phyloP scores from a whole-genome alignment of 92 coral and sea anemone genomes.

The Epizoanthus scotinus region DNA sequence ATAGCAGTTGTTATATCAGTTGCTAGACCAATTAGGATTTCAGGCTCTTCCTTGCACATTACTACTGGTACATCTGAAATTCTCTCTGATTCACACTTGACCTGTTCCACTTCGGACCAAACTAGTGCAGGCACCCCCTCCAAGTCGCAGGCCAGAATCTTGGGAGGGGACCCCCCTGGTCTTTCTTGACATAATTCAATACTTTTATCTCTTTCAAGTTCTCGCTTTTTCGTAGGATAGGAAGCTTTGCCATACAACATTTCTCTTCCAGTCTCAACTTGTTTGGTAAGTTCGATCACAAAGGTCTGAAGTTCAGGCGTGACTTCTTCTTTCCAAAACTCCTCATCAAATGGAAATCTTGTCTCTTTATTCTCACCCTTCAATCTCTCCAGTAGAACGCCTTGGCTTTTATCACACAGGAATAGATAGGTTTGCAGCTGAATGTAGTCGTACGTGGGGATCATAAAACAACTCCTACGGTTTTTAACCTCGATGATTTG shows the following conservation, averaged over 20 bases:
- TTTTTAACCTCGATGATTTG: conserved; percentile 93
- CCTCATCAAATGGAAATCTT: conserved; percentile 68
- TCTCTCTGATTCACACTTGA: background rate
- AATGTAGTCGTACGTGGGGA: conserved; percentile 82
- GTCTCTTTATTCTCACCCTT: conserved; percentile 77
- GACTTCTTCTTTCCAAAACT: conserved; percentile 72
- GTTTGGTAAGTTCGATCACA: conserved; percentile 60
- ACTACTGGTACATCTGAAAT: background rate
- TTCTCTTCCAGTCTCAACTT: conserved; percentile 61
- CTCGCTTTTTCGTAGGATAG: conserved; percentile 53
- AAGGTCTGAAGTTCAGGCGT: conserved; percentile 79
- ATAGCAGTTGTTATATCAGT: background rate
- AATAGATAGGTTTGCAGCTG: conserved; percentile 91
- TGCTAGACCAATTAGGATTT: background rate
- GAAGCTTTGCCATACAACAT: conserved; percentile 58
- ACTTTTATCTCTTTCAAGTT: background rate
- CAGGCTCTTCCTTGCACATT: background rate
- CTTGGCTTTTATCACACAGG: conserved; percentile 69
- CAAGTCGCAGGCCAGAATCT: background rate
- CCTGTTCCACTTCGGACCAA: conserved; percentile 1
- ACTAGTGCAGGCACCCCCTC: background rate
- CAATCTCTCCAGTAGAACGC: conserved; percentile 83
- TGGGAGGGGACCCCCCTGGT: background rate
- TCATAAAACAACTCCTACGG: conserved; percentile 85
- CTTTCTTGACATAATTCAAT: background rate